These are phyloP conservation scores for Griposia aprilina DNA, from an alignment of 2,888 invertebrate species.

Conservation along the genomic window DNA sequence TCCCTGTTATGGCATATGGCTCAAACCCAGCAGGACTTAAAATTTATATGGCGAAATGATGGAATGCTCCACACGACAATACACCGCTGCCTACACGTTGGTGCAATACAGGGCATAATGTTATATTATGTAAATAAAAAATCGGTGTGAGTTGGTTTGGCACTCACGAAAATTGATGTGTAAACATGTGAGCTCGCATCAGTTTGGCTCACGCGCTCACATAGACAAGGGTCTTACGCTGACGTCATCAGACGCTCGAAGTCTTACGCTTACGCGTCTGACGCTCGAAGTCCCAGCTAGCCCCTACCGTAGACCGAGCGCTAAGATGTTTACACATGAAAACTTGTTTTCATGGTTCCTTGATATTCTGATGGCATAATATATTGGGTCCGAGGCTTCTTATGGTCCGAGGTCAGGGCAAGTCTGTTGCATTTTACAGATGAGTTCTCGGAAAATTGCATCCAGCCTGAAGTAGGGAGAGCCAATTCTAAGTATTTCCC, in stretches of 20 bases:
- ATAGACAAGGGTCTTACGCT: no score
- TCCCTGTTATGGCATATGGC: background rate
- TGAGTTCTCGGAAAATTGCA: background rate
- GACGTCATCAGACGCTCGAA: no score
- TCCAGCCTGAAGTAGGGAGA: background rate
- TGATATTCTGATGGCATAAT: background rate
- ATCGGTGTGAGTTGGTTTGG: no score
- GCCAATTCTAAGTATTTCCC: constrained; percentile 6
- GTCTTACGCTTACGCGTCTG: no score
- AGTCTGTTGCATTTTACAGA: background rate
- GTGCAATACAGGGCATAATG: background rate
- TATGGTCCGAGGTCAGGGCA: background rate
- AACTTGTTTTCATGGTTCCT: background rate
- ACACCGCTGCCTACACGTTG: background rate
- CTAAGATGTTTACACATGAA: no score
- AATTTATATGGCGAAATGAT: background rate
- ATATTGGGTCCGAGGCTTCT: background rate
- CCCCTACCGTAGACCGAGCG: no score
- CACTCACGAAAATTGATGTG: no score
- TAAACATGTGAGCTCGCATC: no score
- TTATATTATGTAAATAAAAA: background rate
- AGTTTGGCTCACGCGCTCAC: no score
- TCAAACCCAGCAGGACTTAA: background rate
- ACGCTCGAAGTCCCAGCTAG: no score
- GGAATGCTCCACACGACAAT: background rate